Percentiles rank a stretch among this genome's conserved stretches.
Conservation (phyloP, 1,140 invertebrate genomes). For the Halesus radiatus region DNA sequence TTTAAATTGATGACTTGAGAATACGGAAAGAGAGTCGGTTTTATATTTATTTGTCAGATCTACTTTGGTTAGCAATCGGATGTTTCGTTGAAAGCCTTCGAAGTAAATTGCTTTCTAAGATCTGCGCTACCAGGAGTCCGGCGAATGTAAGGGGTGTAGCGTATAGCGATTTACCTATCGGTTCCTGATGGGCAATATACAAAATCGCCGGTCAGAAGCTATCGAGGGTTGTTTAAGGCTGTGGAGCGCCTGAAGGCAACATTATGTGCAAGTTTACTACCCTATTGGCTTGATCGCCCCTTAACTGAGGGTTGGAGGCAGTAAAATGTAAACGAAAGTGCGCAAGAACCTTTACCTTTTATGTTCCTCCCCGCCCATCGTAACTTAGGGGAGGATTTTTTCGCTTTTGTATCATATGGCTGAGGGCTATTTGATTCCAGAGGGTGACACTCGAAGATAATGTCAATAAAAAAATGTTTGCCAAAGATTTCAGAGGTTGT, state of each 20-base stretch:
- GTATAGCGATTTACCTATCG: conserved; percentile 5
- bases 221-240: conserved; percentile 30
- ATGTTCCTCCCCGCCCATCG: conserved; percentile 32
- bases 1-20: no score
- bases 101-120: no score
- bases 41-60: no score
- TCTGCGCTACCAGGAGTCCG: no score
- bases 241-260: conserved; percentile 28
- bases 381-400: conserved; percentile 17
- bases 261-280: conserved; percentile 42
- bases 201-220: conserved; percentile 38
- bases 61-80: no score
- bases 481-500: conserved; percentile 22
- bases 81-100: no score
- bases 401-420: conserved; percentile 28
- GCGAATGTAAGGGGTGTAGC: no score
- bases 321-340: conserved; percentile 57
- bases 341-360: conserved; percentile 55
- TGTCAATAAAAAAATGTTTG: conserved; percentile 29
- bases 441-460: conserved; percentile 28
- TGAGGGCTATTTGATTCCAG: conserved; percentile 8
- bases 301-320: conserved; percentile 33
- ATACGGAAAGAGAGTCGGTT: no score
- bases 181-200: conserved; percentile 33
- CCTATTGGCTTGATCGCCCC: conserved; percentile 50